Base-by-base conservation (phyloP, 2,888 invertebrate species). In the Drosophila lacicola region DNA sequence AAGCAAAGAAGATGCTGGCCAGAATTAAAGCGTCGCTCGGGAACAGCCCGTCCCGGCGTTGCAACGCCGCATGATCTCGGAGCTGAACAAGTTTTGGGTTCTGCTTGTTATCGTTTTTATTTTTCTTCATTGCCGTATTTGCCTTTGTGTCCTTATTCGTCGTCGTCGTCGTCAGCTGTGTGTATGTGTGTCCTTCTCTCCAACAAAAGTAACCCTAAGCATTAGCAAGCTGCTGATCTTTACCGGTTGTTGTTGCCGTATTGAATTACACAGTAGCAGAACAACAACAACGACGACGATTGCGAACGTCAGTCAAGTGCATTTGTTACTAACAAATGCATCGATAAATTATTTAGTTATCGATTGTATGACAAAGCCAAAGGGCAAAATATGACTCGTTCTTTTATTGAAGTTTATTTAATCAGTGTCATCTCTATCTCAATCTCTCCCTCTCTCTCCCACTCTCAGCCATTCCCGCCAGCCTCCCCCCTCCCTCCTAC, bases 61-160 rank as follows among this genome's bases (percentile, higher is more conserved):
- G 63, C 78, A 53, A 72, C 60, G 73, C 68, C 61, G 68, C 76
- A 64, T 64, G 78, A 75, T 77, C 73, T 75, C 54, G 55, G 50
- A 54, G 51, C 67, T 66, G 83, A 83, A 83, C 88, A 67, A 74
- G 88, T 83, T 82, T 87, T 63, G 37, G 56, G 63, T 64, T 75
- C 68, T 42, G 33, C 37, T 61, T 19, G 39, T 56, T 62, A 41
- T 46, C 46, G 51, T 50, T 64, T 53, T 54, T 47, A 50, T 54
- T 64, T 29, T 34, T 21, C 61, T 67, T 66, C 39, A 44, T 72
- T 69, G 79, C 55, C 63, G 76, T 76, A 66, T 82, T 73, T 64
- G 74, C 70, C 82, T 82, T 88, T 74, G 85, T 85, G 83, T 88
- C 88, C 83, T 88, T 83, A 83, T 83, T 83, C 83, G 82, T 67